Percentiles rank a stretch among this genome's conserved stretches.
These are phyloP conservation scores for Drosophila neocordata DNA, from an alignment of 1,140 invertebrate genomes.

Conservation along the genomic window DNA sequence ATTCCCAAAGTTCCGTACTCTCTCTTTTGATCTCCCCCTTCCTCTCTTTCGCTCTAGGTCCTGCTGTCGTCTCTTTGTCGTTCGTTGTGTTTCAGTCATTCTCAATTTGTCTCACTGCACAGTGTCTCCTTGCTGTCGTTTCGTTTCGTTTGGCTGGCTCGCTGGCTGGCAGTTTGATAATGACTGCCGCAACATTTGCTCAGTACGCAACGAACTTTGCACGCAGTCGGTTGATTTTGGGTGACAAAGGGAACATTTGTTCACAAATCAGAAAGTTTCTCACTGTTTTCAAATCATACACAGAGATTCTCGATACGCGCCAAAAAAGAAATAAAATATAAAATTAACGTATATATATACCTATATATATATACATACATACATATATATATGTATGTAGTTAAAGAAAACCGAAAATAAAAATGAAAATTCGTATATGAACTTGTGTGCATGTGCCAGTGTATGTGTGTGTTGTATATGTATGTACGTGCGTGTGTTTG, in stretches of 20 bases:
- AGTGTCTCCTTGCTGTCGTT: slow-evolving; percentile 3
- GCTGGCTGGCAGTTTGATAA: slow-evolving; percentile 12
- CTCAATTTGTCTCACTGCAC: slow-evolving; percentile 22
- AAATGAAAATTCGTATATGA: slow-evolving; percentile 53
- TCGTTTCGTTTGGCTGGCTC: not conserved
- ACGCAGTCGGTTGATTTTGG: slow-evolving; percentile 46
- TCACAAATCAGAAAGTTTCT: not conserved
- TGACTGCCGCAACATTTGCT: slow-evolving; percentile 69
- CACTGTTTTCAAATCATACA: slow-evolving; percentile 24
- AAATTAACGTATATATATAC: not conserved
- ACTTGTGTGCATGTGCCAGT: slow-evolving; percentile 16
- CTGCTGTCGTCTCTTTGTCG: too few relatives aligned
- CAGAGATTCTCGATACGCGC: slow-evolving; percentile 30
- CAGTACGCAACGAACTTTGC: slow-evolving; percentile 74
- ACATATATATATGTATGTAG: not conserved
- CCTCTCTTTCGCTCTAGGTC: too few relatives aligned
- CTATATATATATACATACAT: not conserved
- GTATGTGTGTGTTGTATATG: too few relatives aligned
- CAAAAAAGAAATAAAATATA: slow-evolving; percentile 44
- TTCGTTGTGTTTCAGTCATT: not conserved
- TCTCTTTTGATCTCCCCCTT: not conserved
- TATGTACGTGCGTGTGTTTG: slow-evolving; percentile 40
- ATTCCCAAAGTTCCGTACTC: not conserved
- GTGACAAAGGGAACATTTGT: slow-evolving; percentile 2
- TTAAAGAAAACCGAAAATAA: slow-evolving; percentile 68